Base-by-base conservation (phyloP, 2,797 vertebrate genomes). In the Dryobates pubescens region DNA sequence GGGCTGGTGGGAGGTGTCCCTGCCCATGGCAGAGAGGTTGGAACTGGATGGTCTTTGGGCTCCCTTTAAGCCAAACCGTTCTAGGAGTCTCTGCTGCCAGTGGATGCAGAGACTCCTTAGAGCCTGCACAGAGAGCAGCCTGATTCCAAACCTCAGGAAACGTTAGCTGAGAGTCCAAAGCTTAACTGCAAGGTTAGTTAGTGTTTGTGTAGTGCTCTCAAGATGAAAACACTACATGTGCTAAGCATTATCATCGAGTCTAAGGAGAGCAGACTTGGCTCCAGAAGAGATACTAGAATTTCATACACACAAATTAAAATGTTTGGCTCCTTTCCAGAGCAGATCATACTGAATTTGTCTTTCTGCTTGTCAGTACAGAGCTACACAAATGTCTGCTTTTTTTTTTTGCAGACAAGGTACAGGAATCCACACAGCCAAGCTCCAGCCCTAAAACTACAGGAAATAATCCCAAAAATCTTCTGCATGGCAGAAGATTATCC, bases 221-320 rank as follows among this genome's bases (percentile, higher is more conserved):
- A 38, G 90, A 86, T 57, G 67, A 73, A 86, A 92, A 61, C 45
- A 22, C 49, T 77, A 27, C 63, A 62, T 54, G 80, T 83, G 84
- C 92, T 70, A 43, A 84, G 91, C 85, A 77, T 79, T 91, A 89
- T 56, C 86, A 57, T 64, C 74, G 5, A 90, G 91, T 38, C 91
- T 73, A 86, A 94, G 83, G 90, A 94, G 89, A 92, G 68, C 81
- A 93, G 91, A 47, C 86, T 93, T 86, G 90, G 91, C 93, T 92
- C 91, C 73, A 61, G 62, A 2, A 88, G 83, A 91, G 88, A 91
- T 34, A 30, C 91, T 53, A 63, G 83, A 90, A 90, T 95, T 93
- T 77, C 95, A 92, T 11, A 82, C 59, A 77, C 84, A 90, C 82
- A 65, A 92, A 94, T 92, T 94, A 91, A 95, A 91, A 56, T 2